Conservation (phyloP, 2,888 invertebrate genomes). For the Eristalis arbustorum region DNA sequence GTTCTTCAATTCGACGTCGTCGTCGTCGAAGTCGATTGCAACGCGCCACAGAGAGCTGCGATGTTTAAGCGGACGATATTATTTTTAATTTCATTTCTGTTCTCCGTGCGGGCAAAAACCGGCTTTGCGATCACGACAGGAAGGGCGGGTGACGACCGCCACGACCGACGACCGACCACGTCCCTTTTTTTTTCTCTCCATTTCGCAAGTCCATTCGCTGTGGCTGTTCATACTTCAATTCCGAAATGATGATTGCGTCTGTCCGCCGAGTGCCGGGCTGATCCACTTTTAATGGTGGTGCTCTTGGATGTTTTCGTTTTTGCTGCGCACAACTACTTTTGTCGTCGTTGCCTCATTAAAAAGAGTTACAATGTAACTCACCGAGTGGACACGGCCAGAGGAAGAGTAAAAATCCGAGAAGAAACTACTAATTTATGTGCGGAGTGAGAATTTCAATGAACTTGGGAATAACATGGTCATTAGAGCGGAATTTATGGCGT, state of each 20-base stretch:
- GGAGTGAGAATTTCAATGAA: constrained; percentile 50
- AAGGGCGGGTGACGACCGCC: constrained; percentile 11
- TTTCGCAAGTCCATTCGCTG: neutral
- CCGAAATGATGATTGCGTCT: constrained; percentile 22
- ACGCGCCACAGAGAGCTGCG: neutral
- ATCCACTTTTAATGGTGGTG: constrained; percentile 41
- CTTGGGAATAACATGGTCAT: constrained; percentile 21
- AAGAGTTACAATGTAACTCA: constrained; percentile 26
- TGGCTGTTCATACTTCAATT: constrained; percentile 4
- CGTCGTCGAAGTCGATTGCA: constrained; percentile 34
- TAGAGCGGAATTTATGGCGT: constrained; percentile 38
- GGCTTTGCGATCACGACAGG: constrained; percentile 27
- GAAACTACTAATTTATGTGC: constrained; percentile 34
- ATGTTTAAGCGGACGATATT: constrained; percentile 19
- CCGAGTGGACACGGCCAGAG: neutral
- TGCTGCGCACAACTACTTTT: neutral
- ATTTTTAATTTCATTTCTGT: constrained; percentile 38
- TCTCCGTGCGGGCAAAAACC: constrained; percentile 48
- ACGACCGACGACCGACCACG: neutral
- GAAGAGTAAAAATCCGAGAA: neutral
- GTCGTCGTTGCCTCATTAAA: constrained; percentile 29
- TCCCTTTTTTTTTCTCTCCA: constrained; percentile 20
- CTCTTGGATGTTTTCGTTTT: neutral
- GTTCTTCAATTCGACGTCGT: constrained; percentile 38
- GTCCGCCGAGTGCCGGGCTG: constrained; percentile 7